Evolutionary conservation across 2,888 invertebrate genomes (phyloP), one percentile per base, ranked within the genome.

Genomic region (Scaptomyza cyrtandrae): DNA sequence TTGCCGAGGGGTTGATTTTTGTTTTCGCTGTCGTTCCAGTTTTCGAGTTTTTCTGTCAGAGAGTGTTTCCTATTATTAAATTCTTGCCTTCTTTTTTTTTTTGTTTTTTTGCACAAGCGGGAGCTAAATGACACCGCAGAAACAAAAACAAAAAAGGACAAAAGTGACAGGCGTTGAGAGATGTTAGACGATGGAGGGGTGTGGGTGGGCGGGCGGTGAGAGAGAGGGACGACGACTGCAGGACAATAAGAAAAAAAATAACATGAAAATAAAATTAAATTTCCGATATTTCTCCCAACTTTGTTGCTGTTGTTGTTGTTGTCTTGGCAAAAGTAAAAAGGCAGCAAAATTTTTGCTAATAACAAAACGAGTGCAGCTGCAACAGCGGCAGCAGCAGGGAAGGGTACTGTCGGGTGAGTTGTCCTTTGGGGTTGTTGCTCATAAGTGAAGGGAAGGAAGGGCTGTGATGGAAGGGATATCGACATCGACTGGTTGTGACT

Each of bases 221-320:
- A 19, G 50, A 57, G 55, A 37, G 64, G 46, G 68, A 57, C 37
- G 16, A 52, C 44, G 45, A 64, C 37, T 41, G 44, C 45, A 43
- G 55, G 58, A 11, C 52, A 16, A 33, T 3, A 33, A 33, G 2
- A 10, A 68, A 66, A 68, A 66, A 56, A 64, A 80, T 77, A 81
- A 89, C 87, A 89, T 87, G 89, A 57, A 89, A 88, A 89, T 80
- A 82, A 88, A 89, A 88, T 88, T 88, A 89, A 88, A 88, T 87
- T 80, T 87, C 75, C 89, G 80, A 76, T 87, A 78, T 45, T 19
- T 61, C 61, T 65, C 69, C 57, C 61, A 39, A 39, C 53, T 53
- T 54, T 44, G 49, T 24, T 16, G 31, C 50, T 50, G 56, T 27
- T 19, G 19, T 19, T 19, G 19, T 29, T 29, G 29, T 45, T 62